Conservation (phyloP, 2,113 vertebrate species). For the Clarias batrachus region DNA sequence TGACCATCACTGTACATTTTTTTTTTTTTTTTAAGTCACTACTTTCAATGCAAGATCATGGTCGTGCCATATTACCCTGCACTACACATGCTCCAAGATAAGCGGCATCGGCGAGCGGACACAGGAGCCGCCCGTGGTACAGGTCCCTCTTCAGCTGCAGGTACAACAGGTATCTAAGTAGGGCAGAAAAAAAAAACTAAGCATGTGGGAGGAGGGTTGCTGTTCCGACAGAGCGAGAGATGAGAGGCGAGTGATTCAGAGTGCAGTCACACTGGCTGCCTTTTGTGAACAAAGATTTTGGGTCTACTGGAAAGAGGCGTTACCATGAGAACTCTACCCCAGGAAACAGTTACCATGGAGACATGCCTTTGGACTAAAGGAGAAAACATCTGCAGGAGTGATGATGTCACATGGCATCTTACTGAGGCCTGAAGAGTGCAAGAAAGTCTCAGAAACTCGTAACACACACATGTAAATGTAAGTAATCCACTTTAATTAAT, state of each 20-base stretch:
- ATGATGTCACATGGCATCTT: neutral
- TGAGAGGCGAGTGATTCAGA: neutral
- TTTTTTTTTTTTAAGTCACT: neutral
- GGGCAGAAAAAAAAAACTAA: slow-evolving; percentile 21
- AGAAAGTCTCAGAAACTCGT: neutral
- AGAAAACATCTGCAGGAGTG: neutral
- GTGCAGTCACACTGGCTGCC: neutral
- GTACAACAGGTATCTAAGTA: slow-evolving; percentile 90
- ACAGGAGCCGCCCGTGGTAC: slow-evolving; percentile 94
- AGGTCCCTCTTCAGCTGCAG: slow-evolving; percentile 97
- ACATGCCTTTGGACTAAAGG: slow-evolving; percentile 16
- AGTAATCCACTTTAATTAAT: neutral
- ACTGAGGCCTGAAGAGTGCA: neutral
- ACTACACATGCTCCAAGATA: slow-evolving; percentile 92
- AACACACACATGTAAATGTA: neutral
- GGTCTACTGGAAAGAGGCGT: slow-evolving; percentile 25
- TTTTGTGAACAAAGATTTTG: neutral
- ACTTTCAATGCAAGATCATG: neutral
- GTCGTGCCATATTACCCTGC: slow-evolving; percentile 76
- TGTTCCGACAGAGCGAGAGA: neutral
- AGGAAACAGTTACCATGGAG: slow-evolving; percentile 43
- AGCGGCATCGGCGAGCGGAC: slow-evolving; percentile 91
- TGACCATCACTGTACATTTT: too few relatives aligned
- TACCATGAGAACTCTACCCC: slow-evolving; percentile 44
- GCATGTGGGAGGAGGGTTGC: neutral